Base-by-base conservation (phyloP, 2,888 invertebrate genomes). In the Cantharis flavilabris region DNA sequence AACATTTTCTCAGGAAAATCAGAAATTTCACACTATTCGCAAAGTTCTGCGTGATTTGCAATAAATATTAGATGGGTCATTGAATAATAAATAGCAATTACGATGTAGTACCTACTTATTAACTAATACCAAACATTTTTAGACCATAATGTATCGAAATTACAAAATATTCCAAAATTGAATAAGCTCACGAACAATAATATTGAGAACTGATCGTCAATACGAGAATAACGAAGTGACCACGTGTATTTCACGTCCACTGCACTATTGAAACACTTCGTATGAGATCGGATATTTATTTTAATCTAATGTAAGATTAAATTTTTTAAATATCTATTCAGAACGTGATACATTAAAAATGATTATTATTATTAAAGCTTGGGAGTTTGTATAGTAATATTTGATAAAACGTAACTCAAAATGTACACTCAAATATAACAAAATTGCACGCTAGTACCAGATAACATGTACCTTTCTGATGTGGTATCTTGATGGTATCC, bases 151-250 rank as follows among this genome's bases (percentile, higher is more conserved):
- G 9, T 13, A 18, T 13, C 23, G 26, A 67, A 67, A 26, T 67
- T 67, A 13, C 13, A 20, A 23, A 69, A 69, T 7, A 69, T 49
- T 49, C 49, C 13, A 49, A 49, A 49, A 49, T 49, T 49, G n/a
- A 13, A 23, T 67, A 67, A 67, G 16, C 72, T 14, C 74, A 70
- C 67, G 77, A 75, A 79, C 77, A 74, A 79, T 71, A 73, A 71
- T 67, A 73, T 76, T 73, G 79, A 77, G 76, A 79, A 80, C 80
- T 79, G 82, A 76, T 81, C 80, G 81, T 81, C 81, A 82, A 80
- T 80, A 82, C 79, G 81, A 81, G 82, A 82, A 81, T 80, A 80
- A 80, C 80, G 81, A 82, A 81, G 78, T 82, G 79, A 83, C 82
- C 83, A 83, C 83, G 83, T 83, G 83, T 81, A 79, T 81, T 77